Conservation (phyloP, 2,888 invertebrate species). For the Keiferia lycopersicella region DNA sequence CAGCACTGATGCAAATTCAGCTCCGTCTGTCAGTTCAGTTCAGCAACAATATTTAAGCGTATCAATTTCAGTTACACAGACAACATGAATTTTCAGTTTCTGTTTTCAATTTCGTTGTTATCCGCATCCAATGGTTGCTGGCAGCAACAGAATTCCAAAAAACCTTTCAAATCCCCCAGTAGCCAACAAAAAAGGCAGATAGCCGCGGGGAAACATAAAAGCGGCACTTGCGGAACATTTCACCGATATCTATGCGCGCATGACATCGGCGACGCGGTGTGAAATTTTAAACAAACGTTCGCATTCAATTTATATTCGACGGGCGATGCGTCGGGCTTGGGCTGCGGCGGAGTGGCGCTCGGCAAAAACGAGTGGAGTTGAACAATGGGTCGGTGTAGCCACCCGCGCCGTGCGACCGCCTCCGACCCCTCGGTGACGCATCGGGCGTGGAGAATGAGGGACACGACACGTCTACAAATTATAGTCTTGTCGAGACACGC, state of each 20-base stretch:
- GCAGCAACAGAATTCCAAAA: background rate
- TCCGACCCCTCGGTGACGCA: conserved; percentile 29
- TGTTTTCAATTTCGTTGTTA: conserved; percentile 2
- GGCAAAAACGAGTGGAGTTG: conserved; percentile 30
- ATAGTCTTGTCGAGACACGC: background rate
- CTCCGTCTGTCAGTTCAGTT: no score
- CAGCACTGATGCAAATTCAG: no score
- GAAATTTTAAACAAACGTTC: conserved; percentile 61
- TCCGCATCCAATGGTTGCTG: background rate
- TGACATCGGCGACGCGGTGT: conserved; percentile 43
- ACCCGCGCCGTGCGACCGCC: conserved; percentile 38
- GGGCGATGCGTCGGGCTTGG: conserved; percentile 35
- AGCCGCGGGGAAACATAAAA: conserved; percentile 30
- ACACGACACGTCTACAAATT: conserved; percentile 1
- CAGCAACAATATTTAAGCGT: background rate
- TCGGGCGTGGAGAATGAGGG: background rate
- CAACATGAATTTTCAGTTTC: background rate
- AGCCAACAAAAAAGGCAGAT: conserved; percentile 19
- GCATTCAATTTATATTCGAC: conserved; percentile 61
- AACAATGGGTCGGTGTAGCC: conserved; percentile 34
- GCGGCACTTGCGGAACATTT: conserved; percentile 38
- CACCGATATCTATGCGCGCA: conserved; percentile 46
- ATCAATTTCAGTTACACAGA: conserved; percentile 3
- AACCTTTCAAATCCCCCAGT: conserved; percentile 1
- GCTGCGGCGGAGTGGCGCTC: conserved; percentile 37